Base-by-base conservation (phyloP, 2,888 invertebrate genomes). In the Meghimatium bilineatum region DNA sequence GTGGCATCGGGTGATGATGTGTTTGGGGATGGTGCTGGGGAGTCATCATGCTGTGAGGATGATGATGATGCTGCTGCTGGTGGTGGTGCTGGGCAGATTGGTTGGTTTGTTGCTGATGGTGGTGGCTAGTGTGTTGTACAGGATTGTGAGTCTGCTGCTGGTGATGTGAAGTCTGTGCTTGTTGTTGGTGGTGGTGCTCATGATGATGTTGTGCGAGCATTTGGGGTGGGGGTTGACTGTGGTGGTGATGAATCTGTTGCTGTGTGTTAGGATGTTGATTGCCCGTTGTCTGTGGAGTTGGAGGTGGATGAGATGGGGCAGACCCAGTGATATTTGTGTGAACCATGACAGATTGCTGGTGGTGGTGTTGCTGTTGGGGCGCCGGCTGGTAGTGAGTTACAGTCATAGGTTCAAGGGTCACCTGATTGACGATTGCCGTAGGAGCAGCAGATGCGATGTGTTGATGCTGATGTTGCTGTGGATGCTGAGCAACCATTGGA, bases 221-320 rank as follows among this genome's bases (percentile, higher is more conserved):
- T 23, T 29, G 72, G 5, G 72, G 80, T 1, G 67, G 81, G 14
- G 66, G 83, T 1, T 71, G 78, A 52, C 32, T 52, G n/a, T 81
- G 76, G 63, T 69, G 49, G 32, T 85, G 85, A 32, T 77, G 85
- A 52, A 75, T 67, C 69, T 72, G 84, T 20, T 80, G 84, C n/a
- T 77, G 81, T 34, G 77, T 32, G 60, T 34, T 38, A 20, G 76
- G 60, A 56, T 76, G 69, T 17, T 38, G 84, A 60, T 76, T 80
- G 71, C 26, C 80, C 34, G 82, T 74, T 26, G 83, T n/a, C 36
- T 80, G 76, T 77, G 80, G 60, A n/a, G 84, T 17, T 66, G 84
- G 56, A 6, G 76, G 56, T 26, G 74, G 66, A 26, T 60, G 84
- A 66, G 63, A 38, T 32, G 79, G 38, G 74, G 84, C 14, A n/a